These are phyloP conservation scores for Crax fasciolata DNA, from an alignment of 2,797 vertebrate species.

Conservation along the genomic window DNA sequence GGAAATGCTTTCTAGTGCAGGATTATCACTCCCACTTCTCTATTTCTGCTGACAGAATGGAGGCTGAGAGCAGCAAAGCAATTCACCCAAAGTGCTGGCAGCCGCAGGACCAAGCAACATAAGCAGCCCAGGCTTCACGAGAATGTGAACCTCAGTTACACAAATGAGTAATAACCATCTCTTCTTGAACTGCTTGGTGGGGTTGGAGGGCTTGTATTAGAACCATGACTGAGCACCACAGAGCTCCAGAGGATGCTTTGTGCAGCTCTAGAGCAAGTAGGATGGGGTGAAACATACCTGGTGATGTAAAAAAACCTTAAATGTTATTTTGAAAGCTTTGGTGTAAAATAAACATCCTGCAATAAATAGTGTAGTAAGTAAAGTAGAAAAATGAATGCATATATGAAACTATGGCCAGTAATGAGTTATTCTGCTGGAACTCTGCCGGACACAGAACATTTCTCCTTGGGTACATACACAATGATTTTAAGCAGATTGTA, in stretches of 20 bases:
- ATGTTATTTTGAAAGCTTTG: not conserved
- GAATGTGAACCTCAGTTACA: rapidly evolving
- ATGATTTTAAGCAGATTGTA: constrained; percentile 53
- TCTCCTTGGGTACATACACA: not conserved
- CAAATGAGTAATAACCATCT: not conserved
- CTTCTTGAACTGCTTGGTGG: not conserved
- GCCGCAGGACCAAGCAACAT: not conserved
- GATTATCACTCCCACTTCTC: not conserved
- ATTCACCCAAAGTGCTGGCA: not conserved
- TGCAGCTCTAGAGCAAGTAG: not conserved
- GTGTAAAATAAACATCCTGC: not conserved
- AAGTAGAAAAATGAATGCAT: not conserved
- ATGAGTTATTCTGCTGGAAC: not conserved
- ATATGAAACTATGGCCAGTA: not conserved
- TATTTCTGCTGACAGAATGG: not conserved
- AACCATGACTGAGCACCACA: not conserved
- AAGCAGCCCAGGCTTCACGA: rapidly evolving
- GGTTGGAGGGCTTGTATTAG: not conserved
- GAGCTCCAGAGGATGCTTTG: not conserved
- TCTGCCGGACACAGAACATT: not conserved
- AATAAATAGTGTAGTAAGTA: not conserved
- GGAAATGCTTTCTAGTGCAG: not conserved
- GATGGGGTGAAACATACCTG: rapidly evolving
- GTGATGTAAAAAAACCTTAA: not conserved
- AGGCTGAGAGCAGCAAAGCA: not conserved